Percentiles rank a stretch among this genome's conserved stretches.
Conservation (phyloP, 2,888 invertebrate species). For the Noctua pronuba region DNA sequence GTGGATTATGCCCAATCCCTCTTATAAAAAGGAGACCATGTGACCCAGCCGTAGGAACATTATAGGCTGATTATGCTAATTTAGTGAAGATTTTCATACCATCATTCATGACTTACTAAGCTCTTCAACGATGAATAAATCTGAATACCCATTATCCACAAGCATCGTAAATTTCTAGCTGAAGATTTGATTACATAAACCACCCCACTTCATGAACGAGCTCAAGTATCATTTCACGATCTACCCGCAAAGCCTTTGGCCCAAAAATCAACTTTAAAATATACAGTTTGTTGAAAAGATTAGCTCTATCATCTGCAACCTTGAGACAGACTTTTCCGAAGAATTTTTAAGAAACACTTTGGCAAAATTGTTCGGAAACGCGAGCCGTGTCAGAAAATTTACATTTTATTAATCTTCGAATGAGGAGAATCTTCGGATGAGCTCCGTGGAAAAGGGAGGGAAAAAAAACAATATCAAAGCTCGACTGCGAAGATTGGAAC, state of each 20-base stretch:
- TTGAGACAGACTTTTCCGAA: constrained; percentile 41
- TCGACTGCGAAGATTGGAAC: constrained; percentile 65
- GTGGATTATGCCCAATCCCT: too few species aligned
- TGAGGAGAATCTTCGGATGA: constrained; percentile 66
- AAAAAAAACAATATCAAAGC: constrained; percentile 70
- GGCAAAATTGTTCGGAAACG: constrained; percentile 72
- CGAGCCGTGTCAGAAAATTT: constrained; percentile 74
- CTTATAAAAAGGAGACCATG: too few species aligned
- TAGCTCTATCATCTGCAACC: constrained; percentile 61
- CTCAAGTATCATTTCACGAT: constrained; percentile 45
- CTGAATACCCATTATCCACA: constrained; percentile 45
- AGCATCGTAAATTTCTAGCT: constrained; percentile 29
- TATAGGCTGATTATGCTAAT: too few species aligned
- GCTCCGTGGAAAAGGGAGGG: constrained; percentile 51
- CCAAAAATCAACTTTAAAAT: constrained; percentile 63
- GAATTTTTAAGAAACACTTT: constrained; percentile 66
- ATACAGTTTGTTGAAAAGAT: constrained; percentile 68
- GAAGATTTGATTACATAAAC: constrained; percentile 61
- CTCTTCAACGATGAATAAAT: constrained; percentile 51
- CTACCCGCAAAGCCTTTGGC: constrained; percentile 35
- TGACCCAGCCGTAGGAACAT: too few species aligned
- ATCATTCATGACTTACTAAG: constrained; percentile 35
- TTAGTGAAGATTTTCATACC: constrained; percentile 22
- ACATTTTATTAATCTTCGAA: constrained; percentile 80
- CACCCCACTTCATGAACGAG: constrained; percentile 21